Evolutionary conservation across 2,113 vertebrate species (phyloP), one percentile per base, ranked within the genome.

Genomic region (Xiphophorus maculatus): DNA sequence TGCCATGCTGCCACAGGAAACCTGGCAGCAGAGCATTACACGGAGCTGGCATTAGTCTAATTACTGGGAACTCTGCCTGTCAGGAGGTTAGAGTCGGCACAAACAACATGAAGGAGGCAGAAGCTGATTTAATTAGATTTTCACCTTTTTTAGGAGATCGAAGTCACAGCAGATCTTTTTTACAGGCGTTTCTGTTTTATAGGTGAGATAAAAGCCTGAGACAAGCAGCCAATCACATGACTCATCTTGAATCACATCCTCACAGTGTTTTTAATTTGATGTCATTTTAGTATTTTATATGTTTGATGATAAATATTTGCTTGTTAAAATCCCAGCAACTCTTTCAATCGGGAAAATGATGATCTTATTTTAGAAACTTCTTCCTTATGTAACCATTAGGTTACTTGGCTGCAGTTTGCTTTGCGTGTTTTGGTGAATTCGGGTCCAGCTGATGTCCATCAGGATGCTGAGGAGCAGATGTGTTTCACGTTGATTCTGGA

Each of bases 11-110:
- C 86, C 77, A 81, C 69, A 63, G 25, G 64, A 77, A 89, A 93
- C 91, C 89, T 87, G 83, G 91, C 92, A 91, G 90, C 87, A 69
- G 51, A 89, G 85, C 92, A 74, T 93, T 89, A 91, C 94, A 90
- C 0, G 80, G 86, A 94, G 92, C 93, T 87, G 92, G 28, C 81
- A 88, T 95, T 89, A 86, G 89, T 92, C 92, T 94, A 94, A 94
- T 95, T 95, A 94, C 92, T 92, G 93, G 81, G 94, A 93, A 94
- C 91, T 89, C 87, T 86, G 88, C 86, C 76, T 94, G 92, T 92
- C 91, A 87, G 88, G 86, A 10, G 89, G 89, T 92, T 93, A 83
- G 70, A 64, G 63, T 75, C 68, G 64, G 67, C 70, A 79, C 66
- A 79, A 40, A 81, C 66, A 88, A 81, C 80, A 85, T 85, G 84